Conservation (phyloP, 2,888 invertebrate species). For the Diarsia dahlii region DNA sequence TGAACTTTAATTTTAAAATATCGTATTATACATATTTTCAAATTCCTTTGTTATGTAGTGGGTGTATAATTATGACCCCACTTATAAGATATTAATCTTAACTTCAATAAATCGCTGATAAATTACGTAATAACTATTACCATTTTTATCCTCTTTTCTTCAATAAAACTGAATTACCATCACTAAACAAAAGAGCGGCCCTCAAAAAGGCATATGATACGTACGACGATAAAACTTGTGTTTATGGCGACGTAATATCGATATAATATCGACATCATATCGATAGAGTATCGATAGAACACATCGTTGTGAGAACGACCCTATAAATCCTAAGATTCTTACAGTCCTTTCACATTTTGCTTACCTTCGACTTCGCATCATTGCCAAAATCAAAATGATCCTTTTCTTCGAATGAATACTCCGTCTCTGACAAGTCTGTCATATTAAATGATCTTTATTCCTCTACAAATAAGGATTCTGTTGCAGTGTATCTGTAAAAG, state of each 20-base stretch:
- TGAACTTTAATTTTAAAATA: no score
- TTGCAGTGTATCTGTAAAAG: neutral
- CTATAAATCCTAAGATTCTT: slow-evolving; percentile 46
- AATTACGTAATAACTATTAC: neutral
- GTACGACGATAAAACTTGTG: slow-evolving; percentile 52
- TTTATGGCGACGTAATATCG: slow-evolving; percentile 54
- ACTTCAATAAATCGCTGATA: neutral
- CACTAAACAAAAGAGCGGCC: slow-evolving; percentile 25
- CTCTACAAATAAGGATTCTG: neutral
- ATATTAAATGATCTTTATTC: neutral
- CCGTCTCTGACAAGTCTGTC: neutral
- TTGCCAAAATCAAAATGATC: neutral
- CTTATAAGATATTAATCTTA: neutral
- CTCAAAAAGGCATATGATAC: slow-evolving; percentile 41
- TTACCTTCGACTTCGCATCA: neutral
- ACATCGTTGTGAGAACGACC: slow-evolving; percentile 47
- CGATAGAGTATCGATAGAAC: slow-evolving; percentile 51
- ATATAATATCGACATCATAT: slow-evolving; percentile 53
- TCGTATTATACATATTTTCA: neutral
- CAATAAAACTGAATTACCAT: slow-evolving; percentile 27
- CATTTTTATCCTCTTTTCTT: slow-evolving; percentile 5
- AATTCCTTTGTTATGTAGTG: neutral
- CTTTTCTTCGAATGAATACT: no score
- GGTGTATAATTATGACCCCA: neutral
- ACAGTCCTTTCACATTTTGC: neutral